phyloP scores from a whole-genome alignment of 2,888 invertebrate genomes.

The Podabrus alpinus region DNA sequence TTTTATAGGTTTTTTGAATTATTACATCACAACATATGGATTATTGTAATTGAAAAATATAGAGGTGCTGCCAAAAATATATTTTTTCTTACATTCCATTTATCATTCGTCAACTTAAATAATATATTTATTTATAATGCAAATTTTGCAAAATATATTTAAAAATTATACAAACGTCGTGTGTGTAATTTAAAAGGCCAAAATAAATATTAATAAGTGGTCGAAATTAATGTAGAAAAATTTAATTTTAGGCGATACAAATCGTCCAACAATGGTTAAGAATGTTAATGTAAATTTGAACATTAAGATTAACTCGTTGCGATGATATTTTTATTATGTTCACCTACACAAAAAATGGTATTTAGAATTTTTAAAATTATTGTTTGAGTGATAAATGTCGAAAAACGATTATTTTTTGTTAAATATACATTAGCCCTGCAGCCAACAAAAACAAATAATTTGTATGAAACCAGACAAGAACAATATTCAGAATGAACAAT shows the following conservation, averaged over 20 bases:
- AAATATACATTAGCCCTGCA: conserved; percentile 28
- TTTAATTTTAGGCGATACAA: not conserved
- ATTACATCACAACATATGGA: conserved; percentile 25
- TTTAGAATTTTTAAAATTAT: conserved; percentile 25
- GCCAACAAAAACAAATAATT: conserved; percentile 37
- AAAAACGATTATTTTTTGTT: conserved; percentile 30
- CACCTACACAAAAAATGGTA: conserved; percentile 14
- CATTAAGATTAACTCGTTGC: conserved; percentile 9
- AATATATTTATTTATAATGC: not conserved
- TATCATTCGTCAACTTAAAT: not conserved
- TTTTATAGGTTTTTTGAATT: conserved; percentile 51
- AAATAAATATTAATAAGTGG: not conserved
- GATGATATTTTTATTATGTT: conserved; percentile 19
- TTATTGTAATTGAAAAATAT: not conserved
- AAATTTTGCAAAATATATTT: not conserved
- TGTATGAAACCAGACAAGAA: conserved; percentile 34
- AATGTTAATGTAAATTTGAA: not conserved
- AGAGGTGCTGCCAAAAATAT: not conserved
- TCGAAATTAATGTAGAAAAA: not conserved
- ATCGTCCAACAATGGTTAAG: not conserved
- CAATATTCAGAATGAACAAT: conserved; percentile 35
- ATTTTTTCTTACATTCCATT: not conserved
- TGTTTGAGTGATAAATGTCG: conserved; percentile 29
- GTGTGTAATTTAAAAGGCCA: not conserved
- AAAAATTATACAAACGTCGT: not conserved